These are phyloP conservation scores for Epicauta chinensis DNA, from an alignment of 1,140 invertebrate genomes.

Conservation along the genomic window DNA sequence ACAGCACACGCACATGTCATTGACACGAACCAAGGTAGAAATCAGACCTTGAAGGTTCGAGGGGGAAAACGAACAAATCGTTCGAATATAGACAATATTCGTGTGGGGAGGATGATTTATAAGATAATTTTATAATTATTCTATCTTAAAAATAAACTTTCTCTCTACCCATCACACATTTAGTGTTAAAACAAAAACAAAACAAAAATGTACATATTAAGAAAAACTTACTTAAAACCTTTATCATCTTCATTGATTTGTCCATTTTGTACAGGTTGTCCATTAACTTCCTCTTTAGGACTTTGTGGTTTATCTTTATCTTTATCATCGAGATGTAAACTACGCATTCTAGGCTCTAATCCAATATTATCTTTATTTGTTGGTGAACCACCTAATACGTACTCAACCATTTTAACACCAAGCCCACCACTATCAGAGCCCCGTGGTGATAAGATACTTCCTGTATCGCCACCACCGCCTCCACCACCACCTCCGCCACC, in stretches of 20 bases:
- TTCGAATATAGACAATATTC: not conserved
- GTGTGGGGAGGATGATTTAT: not conserved
- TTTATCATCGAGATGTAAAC: slow-evolving; percentile 58
- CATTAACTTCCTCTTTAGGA: slow-evolving; percentile 58
- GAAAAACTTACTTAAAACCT: slow-evolving; percentile 77
- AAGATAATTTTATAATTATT: no score
- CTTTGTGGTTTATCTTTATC: slow-evolving; percentile 61
- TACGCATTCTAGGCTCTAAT: slow-evolving; percentile 64
- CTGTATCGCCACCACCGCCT: slow-evolving; percentile 46
- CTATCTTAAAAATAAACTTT: no score
- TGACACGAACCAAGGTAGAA: slow-evolving; percentile 43
- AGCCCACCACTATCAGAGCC: slow-evolving; percentile 69
- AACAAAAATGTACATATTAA: not conserved
- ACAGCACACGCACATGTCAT: slow-evolving; percentile 38
- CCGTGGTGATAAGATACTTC: slow-evolving; percentile 61
- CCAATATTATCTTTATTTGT: slow-evolving; percentile 64
- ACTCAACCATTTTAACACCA: slow-evolving; percentile 94
- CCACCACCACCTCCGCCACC: slow-evolving; percentile 48
- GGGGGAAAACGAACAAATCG: slow-evolving; percentile 5
- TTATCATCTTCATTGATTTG: slow-evolving; percentile 83
- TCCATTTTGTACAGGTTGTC: slow-evolving; percentile 63
- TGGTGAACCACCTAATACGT: slow-evolving; percentile 87
- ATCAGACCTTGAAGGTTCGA: slow-evolving; percentile 37
- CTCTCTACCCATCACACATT: no score
- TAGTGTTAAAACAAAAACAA: no score